Evolutionary conservation across 1,140 invertebrate genomes (phyloP).

Genomic region (Magallana angulata): DNA sequence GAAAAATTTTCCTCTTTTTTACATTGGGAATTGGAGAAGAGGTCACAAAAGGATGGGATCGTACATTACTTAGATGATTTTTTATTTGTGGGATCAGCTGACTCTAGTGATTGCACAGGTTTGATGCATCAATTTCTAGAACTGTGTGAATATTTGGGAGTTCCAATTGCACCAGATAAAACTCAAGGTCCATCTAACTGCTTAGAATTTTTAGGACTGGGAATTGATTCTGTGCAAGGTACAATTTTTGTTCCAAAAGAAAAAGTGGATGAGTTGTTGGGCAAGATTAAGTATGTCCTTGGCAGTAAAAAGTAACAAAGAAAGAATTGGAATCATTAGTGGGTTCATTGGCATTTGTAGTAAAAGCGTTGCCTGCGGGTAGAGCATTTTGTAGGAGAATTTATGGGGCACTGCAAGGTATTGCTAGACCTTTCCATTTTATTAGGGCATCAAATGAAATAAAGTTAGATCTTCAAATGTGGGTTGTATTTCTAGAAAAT

Average conservation of each 20-base stretch:
- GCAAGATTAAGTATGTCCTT: background rate
- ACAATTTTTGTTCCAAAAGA: constrained; percentile 19
- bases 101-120: background rate
- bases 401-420: constrained; percentile 6
- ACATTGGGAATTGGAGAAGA: background rate
- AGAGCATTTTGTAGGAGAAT: background rate
- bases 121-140: background rate
- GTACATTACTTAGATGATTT: constrained; percentile 7
- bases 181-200: background rate
- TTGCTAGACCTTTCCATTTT: background rate
- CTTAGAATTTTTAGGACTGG: constrained; percentile 6
- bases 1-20: constrained; percentile 36
- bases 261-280: constrained; percentile 36
- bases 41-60: background rate
- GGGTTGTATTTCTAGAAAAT: too few relatives aligned
- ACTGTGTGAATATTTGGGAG: background rate
- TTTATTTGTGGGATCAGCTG: constrained; percentile 23
- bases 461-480: background rate
- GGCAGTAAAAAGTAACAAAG: constrained; percentile 7
- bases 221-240: constrained; percentile 33
- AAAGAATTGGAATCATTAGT: background rate
- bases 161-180: constrained; percentile 33
- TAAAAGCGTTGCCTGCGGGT: background rate
- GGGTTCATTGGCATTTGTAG: background rate
- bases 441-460: constrained; percentile 7